A percentile compares a stretch with the other conserved stretches of the same genome.
Evolutionary conservation across 2,113 vertebrate genomes (phyloP).

Genomic region (Phoenicopterus ruber): DNA sequence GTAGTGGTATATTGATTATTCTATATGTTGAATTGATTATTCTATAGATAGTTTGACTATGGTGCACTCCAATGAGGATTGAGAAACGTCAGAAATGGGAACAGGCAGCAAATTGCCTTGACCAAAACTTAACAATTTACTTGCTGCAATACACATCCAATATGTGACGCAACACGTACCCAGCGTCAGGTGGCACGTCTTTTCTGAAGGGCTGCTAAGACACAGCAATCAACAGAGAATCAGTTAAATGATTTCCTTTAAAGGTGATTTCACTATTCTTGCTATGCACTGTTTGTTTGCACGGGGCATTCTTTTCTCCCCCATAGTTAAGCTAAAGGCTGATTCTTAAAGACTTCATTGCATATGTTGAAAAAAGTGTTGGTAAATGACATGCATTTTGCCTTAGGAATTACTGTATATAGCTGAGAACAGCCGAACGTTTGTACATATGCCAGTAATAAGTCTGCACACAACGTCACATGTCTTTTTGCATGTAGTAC

Average conservation of each 20-base stretch:
- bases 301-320: not conserved
- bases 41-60: conserved; percentile 2
- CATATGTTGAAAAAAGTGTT: not conserved
- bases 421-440: not conserved
- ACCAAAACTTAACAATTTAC: not conserved
- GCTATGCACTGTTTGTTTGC: not conserved
- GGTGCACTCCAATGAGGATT: not conserved
- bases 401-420: not conserved
- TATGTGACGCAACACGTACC: not conserved
- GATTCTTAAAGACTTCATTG: not conserved
- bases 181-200: not conserved
- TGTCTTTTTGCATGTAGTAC: not conserved
- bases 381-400: not conserved
- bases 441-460: not conserved
- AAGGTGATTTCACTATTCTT: not conserved
- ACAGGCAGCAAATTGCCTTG: not conserved
- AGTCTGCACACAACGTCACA: rapidly evolving
- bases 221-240: not conserved
- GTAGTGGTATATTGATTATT: conserved; percentile 3
- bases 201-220: not conserved
- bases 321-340: not conserved
- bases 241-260: not conserved
- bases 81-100: not conserved
- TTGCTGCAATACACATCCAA: not conserved
- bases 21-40: not conserved